phyloP scores from a whole-genome alignment of 2,888 invertebrate genomes.

The Eupelmus urozonus region DNA sequence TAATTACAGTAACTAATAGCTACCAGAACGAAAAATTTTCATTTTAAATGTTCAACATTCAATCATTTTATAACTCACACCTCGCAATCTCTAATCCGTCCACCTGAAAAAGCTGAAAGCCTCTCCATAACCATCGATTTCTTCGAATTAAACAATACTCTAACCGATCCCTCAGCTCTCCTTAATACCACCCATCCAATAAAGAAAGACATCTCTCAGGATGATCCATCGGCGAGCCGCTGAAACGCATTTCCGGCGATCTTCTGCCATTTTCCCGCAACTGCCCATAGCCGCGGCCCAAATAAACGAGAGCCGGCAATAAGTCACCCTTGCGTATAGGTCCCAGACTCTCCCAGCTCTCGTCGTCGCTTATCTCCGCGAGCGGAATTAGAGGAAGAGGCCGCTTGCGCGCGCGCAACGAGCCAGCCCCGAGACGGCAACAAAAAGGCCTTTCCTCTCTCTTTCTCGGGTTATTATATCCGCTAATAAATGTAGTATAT shows the following conservation, averaged over 20 bases:
- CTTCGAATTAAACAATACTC: no score
- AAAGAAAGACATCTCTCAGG: no score
- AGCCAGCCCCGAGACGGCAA: neutral
- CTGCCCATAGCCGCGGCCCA: neutral
- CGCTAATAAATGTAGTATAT: conserved; percentile 75
- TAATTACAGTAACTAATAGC: no score
- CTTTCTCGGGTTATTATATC: conserved; percentile 68
- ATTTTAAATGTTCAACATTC: no score
- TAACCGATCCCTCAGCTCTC: no score
- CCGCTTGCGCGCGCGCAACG: neutral
- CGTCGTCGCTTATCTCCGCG: neutral
- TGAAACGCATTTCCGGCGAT: conserved; percentile 47
- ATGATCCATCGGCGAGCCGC: neutral
- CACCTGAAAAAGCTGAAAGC: no score
- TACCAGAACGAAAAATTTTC: no score
- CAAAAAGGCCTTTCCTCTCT: conserved; percentile 24
- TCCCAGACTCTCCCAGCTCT: conserved; percentile 1
- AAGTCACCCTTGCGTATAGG: conserved; percentile 41
- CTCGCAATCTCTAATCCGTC: no score
- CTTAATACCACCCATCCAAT: no score
- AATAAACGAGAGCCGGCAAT: conserved; percentile 25
- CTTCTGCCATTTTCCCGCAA: neutral
- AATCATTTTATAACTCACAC: no score
- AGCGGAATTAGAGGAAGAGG: conserved; percentile 9
- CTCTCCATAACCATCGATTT: no score